phyloP scores from a whole-genome alignment of 2,888 invertebrate genomes.

The Sinopyrophorus schimmeli region DNA sequence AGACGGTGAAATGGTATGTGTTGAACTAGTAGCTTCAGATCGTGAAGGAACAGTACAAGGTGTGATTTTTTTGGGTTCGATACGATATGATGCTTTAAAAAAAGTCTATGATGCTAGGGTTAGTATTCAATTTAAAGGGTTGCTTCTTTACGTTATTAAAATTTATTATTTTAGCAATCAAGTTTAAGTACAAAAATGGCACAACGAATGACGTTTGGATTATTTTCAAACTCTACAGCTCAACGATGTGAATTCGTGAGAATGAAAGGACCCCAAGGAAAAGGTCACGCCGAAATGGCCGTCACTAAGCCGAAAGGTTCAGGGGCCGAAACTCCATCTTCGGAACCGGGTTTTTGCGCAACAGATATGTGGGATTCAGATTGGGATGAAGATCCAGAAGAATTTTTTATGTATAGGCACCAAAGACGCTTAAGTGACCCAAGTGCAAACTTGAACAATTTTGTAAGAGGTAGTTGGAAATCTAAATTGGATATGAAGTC shows the following conservation, averaged over 20 bases:
- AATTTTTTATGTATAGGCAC: constrained; percentile 74
- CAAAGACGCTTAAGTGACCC: constrained; percentile 90
- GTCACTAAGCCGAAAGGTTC: constrained; percentile 90
- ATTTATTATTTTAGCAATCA: constrained; percentile 68
- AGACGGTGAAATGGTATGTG: constrained; percentile 99
- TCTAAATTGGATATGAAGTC: constrained; percentile 70
- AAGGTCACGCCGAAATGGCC: constrained; percentile 97
- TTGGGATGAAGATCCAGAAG: constrained; percentile 87
- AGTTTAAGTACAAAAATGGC: constrained; percentile 93
- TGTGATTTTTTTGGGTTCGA: constrained; percentile 96
- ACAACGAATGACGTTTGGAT: constrained; percentile 92
- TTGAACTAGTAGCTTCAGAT: constrained; percentile 94
- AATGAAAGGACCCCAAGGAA: constrained; percentile 96
- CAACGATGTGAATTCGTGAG: constrained; percentile 96
- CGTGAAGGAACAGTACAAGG: constrained; percentile 83
- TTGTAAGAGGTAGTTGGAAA: constrained; percentile 81
- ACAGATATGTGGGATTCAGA: constrained; percentile 89
- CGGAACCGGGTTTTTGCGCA: constrained; percentile 81
- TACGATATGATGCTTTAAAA: constrained; percentile 95
- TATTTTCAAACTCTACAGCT: constrained; percentile 73
- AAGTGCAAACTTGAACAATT: constrained; percentile 85
- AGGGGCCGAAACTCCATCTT: constrained; percentile 92
- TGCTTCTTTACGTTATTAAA: no score
- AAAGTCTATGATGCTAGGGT: constrained; percentile 96
- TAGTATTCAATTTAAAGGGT: constrained; percentile 49